Conservation (phyloP, 2,797 vertebrate genomes). For the Florisuga fusca region DNA sequence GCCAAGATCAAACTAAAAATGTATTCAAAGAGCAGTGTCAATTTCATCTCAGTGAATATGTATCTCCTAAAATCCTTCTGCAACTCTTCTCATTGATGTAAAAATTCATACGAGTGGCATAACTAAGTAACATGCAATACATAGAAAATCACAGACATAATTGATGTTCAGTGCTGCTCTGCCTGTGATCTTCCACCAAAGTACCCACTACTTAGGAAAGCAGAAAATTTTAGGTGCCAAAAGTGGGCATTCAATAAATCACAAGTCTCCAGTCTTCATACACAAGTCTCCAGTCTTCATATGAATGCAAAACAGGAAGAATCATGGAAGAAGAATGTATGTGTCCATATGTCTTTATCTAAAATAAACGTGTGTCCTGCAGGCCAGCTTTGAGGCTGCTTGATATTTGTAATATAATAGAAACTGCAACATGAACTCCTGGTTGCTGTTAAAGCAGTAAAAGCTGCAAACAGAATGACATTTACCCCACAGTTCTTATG, state of each 20-base stretch:
- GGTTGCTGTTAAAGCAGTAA: background rate
- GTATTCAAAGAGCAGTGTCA: background rate
- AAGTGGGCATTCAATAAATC: background rate
- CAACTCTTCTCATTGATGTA: background rate
- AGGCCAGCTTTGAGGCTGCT: background rate
- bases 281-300: background rate
- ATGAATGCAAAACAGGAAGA: background rate
- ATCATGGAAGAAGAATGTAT: background rate
- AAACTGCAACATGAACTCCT: fast-evolving
- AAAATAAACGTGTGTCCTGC: background rate
- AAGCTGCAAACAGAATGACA: background rate
- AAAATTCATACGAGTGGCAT: background rate
- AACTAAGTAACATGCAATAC: background rate
- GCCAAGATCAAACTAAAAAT: background rate
- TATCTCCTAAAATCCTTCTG: background rate
- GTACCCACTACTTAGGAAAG: background rate
- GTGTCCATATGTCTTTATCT: background rate
- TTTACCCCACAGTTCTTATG: background rate
- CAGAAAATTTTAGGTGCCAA: background rate
- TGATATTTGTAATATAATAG: background rate
- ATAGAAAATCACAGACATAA: background rate
- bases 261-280: background rate
- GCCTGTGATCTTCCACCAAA: background rate
- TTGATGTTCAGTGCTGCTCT: background rate
- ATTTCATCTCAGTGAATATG: background rate